Conservation (phyloP, 2,888 invertebrate species). For the Heliothis peltigera region DNA sequence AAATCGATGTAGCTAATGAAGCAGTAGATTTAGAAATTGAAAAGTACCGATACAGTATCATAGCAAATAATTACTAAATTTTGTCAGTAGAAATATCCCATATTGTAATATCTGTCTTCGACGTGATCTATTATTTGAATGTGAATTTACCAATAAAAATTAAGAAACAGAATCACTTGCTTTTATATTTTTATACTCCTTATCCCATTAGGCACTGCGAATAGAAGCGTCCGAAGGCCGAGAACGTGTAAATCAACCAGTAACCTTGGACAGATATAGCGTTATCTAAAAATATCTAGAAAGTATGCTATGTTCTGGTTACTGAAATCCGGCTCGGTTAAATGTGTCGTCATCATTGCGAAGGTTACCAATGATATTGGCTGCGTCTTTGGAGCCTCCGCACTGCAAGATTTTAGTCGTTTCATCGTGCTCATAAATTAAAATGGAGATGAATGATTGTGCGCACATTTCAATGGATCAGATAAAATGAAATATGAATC, state of each 20-base stretch:
- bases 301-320: not conserved
- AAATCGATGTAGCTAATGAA: slow-evolving; percentile 84
- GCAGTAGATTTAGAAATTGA: slow-evolving; percentile 86
- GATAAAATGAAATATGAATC: too few relatives aligned
- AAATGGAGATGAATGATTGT: too few relatives aligned
- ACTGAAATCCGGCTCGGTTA: not conserved
- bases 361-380: not conserved
- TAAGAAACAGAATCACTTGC: slow-evolving; percentile 76
- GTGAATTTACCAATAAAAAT: slow-evolving; percentile 90
- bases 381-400: too few relatives aligned
- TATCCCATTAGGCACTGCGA: not conserved
- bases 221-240: not conserved
- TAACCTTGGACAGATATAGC: slow-evolving; percentile 8
- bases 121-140: slow-evolving; percentile 89
- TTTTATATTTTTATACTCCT: slow-evolving; percentile 56
- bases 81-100: slow-evolving; percentile 85
- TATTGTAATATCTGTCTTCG: slow-evolving; percentile 86
- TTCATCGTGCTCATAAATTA: too few relatives aligned
- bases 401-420: too few relatives aligned
- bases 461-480: too few relatives aligned
- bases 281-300: not conserved
- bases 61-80: slow-evolving; percentile 85
- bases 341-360: not conserved
- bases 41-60: slow-evolving; percentile 88
- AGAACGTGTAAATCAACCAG: not conserved